A percentile compares a stretch with the other conserved stretches of the same genome.
Evolutionary conservation across 2,888 invertebrate species (phyloP).

Genomic region (Agelastica alni): DNA sequence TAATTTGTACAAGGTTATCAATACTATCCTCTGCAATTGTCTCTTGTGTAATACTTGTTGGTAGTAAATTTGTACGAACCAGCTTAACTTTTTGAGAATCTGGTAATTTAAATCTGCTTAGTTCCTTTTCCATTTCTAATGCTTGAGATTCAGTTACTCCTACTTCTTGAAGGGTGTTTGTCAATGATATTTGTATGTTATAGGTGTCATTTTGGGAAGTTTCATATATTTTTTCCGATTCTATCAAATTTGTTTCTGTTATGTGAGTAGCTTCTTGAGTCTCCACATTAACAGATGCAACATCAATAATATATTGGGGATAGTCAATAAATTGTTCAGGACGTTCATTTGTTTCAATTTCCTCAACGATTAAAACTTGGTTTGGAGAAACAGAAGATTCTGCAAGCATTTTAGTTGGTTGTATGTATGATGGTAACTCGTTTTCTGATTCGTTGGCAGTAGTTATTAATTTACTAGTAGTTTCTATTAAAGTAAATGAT

Average conservation of each 20-base stretch:
- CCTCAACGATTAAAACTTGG: constrained; percentile 65
- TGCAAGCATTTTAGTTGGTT: constrained; percentile 62
- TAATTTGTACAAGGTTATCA: constrained; percentile 38
- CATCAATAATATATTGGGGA: constrained; percentile 62
- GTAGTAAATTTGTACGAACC: constrained; percentile 58
- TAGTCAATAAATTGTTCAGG: constrained; percentile 60
- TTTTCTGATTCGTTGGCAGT: constrained; percentile 71
- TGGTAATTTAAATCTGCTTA: constrained; percentile 59
- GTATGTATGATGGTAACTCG: constrained; percentile 59
- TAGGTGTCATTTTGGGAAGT: constrained; percentile 50
- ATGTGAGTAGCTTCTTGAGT: constrained; percentile 69
- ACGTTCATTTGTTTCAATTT: constrained; percentile 63
- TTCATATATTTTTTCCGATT: constrained; percentile 64
- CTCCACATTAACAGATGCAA: constrained; percentile 60
- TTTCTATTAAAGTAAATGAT: constrained; percentile 62
- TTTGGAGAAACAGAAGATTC: constrained; percentile 63
- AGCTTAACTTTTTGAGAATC: constrained; percentile 60
- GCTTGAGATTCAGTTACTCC: constrained; percentile 66
- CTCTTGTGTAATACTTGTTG: constrained; percentile 60
- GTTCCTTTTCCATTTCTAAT: constrained; percentile 67
- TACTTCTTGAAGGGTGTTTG: constrained; percentile 65
- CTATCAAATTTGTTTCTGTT: constrained; percentile 65
- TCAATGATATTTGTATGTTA: constrained; percentile 55
- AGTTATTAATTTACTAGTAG: constrained; percentile 63
- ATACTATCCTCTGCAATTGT: constrained; percentile 56